Evolutionary conservation across 2,797 vertebrate species (phyloP), one percentile per base, ranked within the genome.

Genomic region (Cetoscarus ocellatus): DNA sequence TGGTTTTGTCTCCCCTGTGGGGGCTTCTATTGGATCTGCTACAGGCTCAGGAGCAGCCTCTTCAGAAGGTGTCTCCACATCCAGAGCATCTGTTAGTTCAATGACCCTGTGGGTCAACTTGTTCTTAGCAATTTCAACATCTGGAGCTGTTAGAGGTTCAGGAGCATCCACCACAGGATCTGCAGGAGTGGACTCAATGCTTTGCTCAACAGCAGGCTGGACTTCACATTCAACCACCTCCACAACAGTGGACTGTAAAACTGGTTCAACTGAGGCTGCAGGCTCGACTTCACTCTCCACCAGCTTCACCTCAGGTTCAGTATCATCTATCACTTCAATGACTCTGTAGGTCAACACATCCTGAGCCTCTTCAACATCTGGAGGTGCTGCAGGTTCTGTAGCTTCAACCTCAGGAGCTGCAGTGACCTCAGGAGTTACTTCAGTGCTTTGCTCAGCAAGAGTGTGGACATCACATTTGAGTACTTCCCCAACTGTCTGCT

Each of bases 11-110:
- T 85, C 52, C 54, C 61, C 49, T 14, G 73, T 15, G n/a, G 2
- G 19, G 40, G 63, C 19, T 43, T 60, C 51, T 15, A 80, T 35
- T 50, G 38, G 27, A 18, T 60, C 70, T 14, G 71, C 19, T 13
- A 48, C 44, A 38, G 79, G 42, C 70, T 89, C 42, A 60, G 76
- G 54, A 39, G 40, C 70, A 55, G 66, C 6, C 63, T 61, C 0
- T 36, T 56, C 27, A 8, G 17, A 9, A 8, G 69, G 19, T 27
- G 10, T 15, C 10, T 73, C 44, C 40, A 54, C 60, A 51, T 82
- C 72, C 58, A 75, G 57, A 3, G 68, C 75, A 27, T 87, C 77
- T 0, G 67, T 69, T n/a, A 83, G 55, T 71, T 86, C 55, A 62
- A 76, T 54, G 47, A 12, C 8, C 50, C 9, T 35, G 34, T 47